Evolutionary conservation across 1,140 invertebrate species (phyloP).

Genomic region (Vanessa tameamea): DNA sequence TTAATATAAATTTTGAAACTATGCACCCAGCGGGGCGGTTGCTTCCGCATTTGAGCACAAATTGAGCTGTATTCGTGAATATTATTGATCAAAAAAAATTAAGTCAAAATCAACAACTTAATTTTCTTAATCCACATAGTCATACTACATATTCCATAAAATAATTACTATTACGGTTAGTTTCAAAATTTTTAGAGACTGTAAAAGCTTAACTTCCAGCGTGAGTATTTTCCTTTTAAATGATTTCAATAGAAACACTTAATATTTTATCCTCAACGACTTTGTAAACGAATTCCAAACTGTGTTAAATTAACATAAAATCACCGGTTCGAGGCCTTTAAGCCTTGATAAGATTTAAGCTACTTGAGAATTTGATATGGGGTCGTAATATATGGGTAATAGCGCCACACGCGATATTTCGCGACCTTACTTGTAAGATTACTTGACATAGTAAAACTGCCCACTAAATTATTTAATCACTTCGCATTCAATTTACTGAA

Average conservation of each 20-base stretch:
- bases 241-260: constrained; percentile 12
- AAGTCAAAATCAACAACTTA: too few relatives aligned
- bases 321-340: constrained; percentile 31
- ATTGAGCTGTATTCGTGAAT: too few relatives aligned
- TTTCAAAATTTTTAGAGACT: too few relatives aligned
- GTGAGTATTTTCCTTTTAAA: constrained; percentile 9
- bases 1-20: too few relatives aligned
- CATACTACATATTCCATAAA: too few relatives aligned
- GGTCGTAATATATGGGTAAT: constrained; percentile 33
- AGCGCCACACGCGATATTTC: constrained; percentile 33
- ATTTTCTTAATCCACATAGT: too few relatives aligned
- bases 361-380: constrained; percentile 38
- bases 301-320: constrained; percentile 42
- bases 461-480: constrained; percentile 19
- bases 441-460: constrained; percentile 24
- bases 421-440: constrained; percentile 26
- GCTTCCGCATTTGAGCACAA: too few relatives aligned
- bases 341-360: constrained; percentile 45
- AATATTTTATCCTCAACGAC: constrained; percentile 25
- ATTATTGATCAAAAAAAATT: too few relatives aligned
- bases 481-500: neutral
- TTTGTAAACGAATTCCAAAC: constrained; percentile 34
- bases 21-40: too few relatives aligned
- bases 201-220: neutral
- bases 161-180: too few relatives aligned